Evolutionary conservation across 2,888 invertebrate species (phyloP).

Genomic region (Mythimna pallens): DNA sequence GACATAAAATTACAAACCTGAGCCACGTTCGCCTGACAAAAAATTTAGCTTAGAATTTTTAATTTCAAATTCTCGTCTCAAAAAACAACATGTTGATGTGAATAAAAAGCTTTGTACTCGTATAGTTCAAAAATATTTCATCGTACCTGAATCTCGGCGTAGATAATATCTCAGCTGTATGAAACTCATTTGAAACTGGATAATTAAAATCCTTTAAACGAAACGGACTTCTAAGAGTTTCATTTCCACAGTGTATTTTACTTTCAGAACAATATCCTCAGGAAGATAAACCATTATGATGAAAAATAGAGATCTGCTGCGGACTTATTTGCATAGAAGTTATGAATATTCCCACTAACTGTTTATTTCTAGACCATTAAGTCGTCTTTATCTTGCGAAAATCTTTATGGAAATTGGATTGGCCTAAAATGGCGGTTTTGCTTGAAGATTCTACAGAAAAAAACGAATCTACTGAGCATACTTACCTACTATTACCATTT

Average conservation of each 20-base stretch:
- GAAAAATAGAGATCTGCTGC: constrained; percentile 22
- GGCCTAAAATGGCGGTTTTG: background rate
- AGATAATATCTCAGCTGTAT: constrained; percentile 36
- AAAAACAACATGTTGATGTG: constrained; percentile 41
- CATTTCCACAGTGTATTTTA: constrained; percentile 41
- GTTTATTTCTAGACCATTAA: constrained; percentile 22
- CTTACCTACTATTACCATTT: background rate
- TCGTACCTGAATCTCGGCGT: constrained; percentile 31
- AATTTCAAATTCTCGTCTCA: constrained; percentile 46
- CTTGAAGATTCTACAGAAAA: no score
- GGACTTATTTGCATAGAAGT: constrained; percentile 20
- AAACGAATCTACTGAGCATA: no score
- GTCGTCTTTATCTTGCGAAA: constrained; percentile 1
- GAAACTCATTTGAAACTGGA: constrained; percentile 53
- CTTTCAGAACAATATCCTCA: constrained; percentile 44
- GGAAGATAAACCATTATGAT: constrained; percentile 2
- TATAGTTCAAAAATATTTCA: constrained; percentile 42
- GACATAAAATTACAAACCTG: constrained; percentile 15
- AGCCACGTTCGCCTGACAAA: constrained; percentile 12
- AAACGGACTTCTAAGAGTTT: constrained; percentile 33
- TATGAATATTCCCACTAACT: constrained; percentile 27
- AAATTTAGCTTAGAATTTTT: constrained; percentile 39
- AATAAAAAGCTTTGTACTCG: constrained; percentile 42
- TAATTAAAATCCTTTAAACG: constrained; percentile 58
- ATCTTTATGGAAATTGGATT: constrained; percentile 24